A percentile compares a stretch with the other conserved stretches of the same genome.
Evolutionary conservation across 2,888 invertebrate genomes (phyloP).

Genomic region (Epirrhoe tristata): DNA sequence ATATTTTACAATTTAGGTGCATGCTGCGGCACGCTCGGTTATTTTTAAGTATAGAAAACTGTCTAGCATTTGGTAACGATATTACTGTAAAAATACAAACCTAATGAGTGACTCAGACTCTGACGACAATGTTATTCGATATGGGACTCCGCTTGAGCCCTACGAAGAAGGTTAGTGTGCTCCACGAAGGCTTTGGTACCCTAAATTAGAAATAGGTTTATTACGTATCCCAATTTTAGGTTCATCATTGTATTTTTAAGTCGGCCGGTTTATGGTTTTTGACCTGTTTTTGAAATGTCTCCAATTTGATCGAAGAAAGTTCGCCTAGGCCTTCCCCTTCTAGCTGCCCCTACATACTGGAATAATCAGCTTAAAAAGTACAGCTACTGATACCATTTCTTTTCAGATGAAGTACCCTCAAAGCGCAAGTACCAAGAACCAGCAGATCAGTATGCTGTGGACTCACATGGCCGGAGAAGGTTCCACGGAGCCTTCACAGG

Average conservation of each 20-base stretch:
- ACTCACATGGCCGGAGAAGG: slow-evolving; percentile 94
- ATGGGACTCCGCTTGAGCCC: slow-evolving; percentile 92
- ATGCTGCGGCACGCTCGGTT: too few relatives aligned
- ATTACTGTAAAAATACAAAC: neutral
- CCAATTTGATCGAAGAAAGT: too few relatives aligned
- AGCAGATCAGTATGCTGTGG: slow-evolving; percentile 94
- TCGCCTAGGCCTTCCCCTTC: too few relatives aligned
- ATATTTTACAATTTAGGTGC: too few relatives aligned
- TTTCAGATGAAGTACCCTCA: slow-evolving; percentile 90
- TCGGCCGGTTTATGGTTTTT: too few relatives aligned
- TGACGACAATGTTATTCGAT: slow-evolving; percentile 89
- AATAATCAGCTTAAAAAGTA: too few relatives aligned
- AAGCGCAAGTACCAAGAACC: slow-evolving; percentile 91
- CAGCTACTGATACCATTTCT: neutral
- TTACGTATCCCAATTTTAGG: too few relatives aligned
- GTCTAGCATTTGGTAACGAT: neutral
- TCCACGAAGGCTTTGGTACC: neutral
- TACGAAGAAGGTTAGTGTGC: slow-evolving; percentile 91
- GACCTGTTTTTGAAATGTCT: too few relatives aligned
- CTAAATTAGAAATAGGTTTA: too few relatives aligned
- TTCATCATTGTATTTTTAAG: too few relatives aligned
- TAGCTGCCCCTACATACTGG: too few relatives aligned
- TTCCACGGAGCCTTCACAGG: slow-evolving; percentile 99
- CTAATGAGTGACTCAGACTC: slow-evolving; percentile 72
- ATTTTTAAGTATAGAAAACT: neutral